phyloP scores from a whole-genome alignment of 2,113 vertebrate species.

The Coregonus clupeaformis region DNA sequence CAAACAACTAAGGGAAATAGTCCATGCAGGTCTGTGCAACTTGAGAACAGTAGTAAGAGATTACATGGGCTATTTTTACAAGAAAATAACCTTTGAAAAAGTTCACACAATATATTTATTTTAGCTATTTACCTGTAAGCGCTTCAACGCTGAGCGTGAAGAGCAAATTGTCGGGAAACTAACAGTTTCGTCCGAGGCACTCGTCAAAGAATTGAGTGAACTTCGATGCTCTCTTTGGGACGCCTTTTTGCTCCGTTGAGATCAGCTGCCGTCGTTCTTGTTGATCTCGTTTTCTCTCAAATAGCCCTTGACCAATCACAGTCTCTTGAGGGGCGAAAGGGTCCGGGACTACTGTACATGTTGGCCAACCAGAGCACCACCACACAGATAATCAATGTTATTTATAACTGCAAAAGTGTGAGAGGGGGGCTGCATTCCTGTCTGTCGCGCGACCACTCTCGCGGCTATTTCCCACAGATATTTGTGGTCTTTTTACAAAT shows the following conservation, averaged over 20 bases:
- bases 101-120: no score
- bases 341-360: neutral
- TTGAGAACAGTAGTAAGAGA: no score
- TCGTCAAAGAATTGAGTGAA: neutral
- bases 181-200: neutral
- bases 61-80: no score
- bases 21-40: no score
- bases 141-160: no score
- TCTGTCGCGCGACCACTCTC: neutral
- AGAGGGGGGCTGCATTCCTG: neutral
- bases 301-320: constrained; percentile 23
- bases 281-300: constrained; percentile 12
- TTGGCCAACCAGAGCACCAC: constrained; percentile 7
- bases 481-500: neutral
- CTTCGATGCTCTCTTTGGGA: neutral
- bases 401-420: constrained; percentile 45
- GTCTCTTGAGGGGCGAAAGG: neutral
- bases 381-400: constrained; percentile 34
- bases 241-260: neutral
- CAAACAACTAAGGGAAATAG: no score
- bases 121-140: no score
- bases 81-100: no score
- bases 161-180: no score
- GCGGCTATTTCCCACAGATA: neutral
- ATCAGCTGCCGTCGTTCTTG: neutral